phyloP scores from a whole-genome alignment of 35 echinoderm and acorn worm species.

The Apostichopus parvimensis region DNA sequence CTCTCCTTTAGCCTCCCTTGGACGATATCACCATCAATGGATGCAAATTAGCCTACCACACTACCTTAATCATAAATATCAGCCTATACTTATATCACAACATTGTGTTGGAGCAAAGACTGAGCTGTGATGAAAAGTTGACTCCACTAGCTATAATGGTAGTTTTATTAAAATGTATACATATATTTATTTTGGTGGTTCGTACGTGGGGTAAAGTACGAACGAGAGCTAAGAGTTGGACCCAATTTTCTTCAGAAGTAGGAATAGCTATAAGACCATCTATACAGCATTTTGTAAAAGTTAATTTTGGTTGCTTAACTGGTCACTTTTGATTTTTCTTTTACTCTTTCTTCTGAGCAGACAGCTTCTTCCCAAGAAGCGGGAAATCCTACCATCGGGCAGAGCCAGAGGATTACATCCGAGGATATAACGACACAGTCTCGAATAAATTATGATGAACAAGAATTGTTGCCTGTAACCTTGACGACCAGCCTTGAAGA shows the following conservation, averaged over 20 bases:
- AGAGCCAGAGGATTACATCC: constrained; percentile 51
- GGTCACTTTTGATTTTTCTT: neutral
- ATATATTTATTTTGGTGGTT: no score
- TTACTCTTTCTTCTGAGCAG: constrained; percentile 14
- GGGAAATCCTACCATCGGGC: constrained; percentile 51
- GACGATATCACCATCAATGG: neutral
- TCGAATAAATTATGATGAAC: constrained; percentile 46
- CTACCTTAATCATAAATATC: neutral
- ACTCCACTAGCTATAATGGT: no score
- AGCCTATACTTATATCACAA: neutral
- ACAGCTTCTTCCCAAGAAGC: constrained; percentile 52
- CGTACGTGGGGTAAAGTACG: no score
- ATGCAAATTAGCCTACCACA: constrained; percentile 1
- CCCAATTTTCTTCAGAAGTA: no score
- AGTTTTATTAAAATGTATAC: no score
- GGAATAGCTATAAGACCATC: no score
- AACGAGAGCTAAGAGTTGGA: no score
- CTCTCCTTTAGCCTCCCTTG: neutral
- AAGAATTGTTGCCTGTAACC: neutral
- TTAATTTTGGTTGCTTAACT: no score
- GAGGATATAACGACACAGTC: constrained; percentile 22
- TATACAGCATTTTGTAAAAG: no score
- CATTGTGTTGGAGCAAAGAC: no score
- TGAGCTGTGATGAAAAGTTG: no score
- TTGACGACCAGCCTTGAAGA: constrained; percentile 25